phyloP scores from a whole-genome alignment of 2,888 invertebrate species.

The Homarus gammarus region DNA sequence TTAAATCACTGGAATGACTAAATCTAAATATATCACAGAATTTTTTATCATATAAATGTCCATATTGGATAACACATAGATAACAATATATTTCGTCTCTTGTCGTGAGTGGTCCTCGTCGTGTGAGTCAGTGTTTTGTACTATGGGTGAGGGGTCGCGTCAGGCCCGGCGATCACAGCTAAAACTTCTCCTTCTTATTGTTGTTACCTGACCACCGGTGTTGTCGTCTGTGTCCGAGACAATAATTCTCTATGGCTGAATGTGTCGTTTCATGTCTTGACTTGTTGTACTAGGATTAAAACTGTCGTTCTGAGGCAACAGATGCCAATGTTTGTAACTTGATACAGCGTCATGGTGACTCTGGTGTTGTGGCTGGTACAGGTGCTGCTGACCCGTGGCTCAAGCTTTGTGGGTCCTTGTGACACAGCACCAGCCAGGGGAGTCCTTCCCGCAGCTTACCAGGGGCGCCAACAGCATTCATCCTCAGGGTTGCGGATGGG shows the following conservation, averaged over 20 bases:
- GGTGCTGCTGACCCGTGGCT: too few relatives aligned
- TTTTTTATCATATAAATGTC: conserved; percentile 7
- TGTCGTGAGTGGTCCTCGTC: neutral
- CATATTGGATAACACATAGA: conserved; percentile 7
- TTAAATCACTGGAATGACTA: conserved; percentile 58
- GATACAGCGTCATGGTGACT: neutral
- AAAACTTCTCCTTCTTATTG: neutral
- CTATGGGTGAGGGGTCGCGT: neutral
- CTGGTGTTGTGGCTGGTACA: neutral
- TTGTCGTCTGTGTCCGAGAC: neutral
- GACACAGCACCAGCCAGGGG: neutral
- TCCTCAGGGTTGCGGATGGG: conserved; percentile 55
- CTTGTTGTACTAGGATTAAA: neutral
- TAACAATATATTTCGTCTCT: conserved; percentile 20
- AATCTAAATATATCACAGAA: conserved; percentile 56
- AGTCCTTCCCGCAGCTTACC: conserved; percentile 15
- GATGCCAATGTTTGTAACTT: neutral
- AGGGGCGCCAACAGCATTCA: conserved; percentile 56
- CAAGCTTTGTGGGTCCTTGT: too few relatives aligned
- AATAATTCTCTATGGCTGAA: neutral
- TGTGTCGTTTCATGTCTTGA: neutral
- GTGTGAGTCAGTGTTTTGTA: conserved; percentile 7
- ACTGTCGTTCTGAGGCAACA: neutral
- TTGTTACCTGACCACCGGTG: neutral
- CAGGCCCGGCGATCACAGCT: neutral